Conservation (phyloP, 2,797 vertebrate species). For the Capromys pilorides region DNA sequence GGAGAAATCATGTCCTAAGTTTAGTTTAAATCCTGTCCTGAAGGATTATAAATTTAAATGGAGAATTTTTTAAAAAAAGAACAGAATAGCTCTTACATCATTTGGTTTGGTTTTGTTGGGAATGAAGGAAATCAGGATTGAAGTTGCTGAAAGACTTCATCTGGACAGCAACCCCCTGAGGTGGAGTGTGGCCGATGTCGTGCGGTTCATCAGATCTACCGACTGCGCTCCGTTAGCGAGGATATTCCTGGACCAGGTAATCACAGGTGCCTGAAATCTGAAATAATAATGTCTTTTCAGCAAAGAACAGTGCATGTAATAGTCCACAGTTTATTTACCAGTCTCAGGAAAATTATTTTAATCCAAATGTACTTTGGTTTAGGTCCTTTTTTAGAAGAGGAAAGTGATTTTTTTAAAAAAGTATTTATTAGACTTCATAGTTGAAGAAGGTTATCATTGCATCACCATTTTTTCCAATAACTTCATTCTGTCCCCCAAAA, state of each 20-base stretch:
- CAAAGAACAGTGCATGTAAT: background rate
- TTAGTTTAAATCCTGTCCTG: background rate
- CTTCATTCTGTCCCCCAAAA: background rate
- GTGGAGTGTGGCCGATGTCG: constrained; percentile 96
- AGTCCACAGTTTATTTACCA: constrained; percentile 12
- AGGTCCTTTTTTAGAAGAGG: background rate
- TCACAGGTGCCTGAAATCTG: background rate
- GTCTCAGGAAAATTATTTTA: constrained; percentile 25
- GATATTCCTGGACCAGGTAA: constrained; percentile 98
- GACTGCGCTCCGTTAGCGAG: constrained; percentile 96
- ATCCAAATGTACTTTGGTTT: constrained; percentile 5
- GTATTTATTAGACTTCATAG: background rate
- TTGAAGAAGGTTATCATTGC: constrained; percentile 29
- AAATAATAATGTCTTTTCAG: constrained; percentile 8
- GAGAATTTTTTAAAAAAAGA: background rate
- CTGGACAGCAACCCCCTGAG: constrained; percentile 97
- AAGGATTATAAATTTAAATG: constrained; percentile 17
- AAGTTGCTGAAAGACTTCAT: constrained; percentile 93
- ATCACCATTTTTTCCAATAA: constrained; percentile 17
- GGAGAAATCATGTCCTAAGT: constrained; percentile 8
- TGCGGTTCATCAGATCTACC: constrained; percentile 96
- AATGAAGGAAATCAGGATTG: constrained; percentile 88
- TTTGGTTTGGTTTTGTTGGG: constrained; percentile 66
- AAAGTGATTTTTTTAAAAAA: constrained; percentile 27
- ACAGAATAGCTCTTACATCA: background rate